These are phyloP conservation scores for Lithodes maja DNA, from an alignment of 2,888 invertebrate genomes.

Conservation along the genomic window DNA sequence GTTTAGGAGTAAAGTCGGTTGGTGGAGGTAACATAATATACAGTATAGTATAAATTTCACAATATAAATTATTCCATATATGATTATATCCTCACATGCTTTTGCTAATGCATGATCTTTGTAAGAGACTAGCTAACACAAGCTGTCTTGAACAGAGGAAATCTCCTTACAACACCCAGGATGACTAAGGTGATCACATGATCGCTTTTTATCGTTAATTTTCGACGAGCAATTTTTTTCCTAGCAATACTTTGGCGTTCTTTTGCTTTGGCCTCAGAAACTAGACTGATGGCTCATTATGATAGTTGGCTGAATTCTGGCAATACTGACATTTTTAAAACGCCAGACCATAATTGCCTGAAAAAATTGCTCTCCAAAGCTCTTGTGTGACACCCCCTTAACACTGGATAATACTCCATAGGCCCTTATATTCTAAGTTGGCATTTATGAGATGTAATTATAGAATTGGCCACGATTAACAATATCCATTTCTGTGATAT, in stretches of 20 bases:
- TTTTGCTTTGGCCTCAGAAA: too few species aligned
- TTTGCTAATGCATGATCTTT: constrained; percentile 39
- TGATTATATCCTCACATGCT: constrained; percentile 27
- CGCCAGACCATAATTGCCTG: too few species aligned
- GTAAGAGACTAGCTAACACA: constrained; percentile 43
- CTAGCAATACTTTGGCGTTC: too few species aligned
- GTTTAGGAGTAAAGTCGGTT: too few species aligned
- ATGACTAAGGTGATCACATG: neutral
- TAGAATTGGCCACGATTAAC: neutral
- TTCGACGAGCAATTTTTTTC: neutral
- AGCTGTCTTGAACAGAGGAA: constrained; percentile 40
- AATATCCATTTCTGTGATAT: neutral
- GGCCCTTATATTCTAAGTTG: neutral
- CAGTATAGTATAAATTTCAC: constrained; percentile 33
- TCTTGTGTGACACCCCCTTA: too few species aligned
- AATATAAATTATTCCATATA: constrained; percentile 50
- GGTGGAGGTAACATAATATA: too few species aligned
- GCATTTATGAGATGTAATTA: neutral
- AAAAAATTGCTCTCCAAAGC: too few species aligned
- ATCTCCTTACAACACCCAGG: constrained; percentile 14
- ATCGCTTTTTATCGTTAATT: neutral
- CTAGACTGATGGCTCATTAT: too few species aligned
- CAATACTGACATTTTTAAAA: too few species aligned
- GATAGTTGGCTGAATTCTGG: too few species aligned
- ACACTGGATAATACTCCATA: neutral